Evolutionary conservation across 2,113 vertebrate species (phyloP), one percentile per base, ranked within the genome.

Genomic region (Pleuronectes platessa): DNA sequence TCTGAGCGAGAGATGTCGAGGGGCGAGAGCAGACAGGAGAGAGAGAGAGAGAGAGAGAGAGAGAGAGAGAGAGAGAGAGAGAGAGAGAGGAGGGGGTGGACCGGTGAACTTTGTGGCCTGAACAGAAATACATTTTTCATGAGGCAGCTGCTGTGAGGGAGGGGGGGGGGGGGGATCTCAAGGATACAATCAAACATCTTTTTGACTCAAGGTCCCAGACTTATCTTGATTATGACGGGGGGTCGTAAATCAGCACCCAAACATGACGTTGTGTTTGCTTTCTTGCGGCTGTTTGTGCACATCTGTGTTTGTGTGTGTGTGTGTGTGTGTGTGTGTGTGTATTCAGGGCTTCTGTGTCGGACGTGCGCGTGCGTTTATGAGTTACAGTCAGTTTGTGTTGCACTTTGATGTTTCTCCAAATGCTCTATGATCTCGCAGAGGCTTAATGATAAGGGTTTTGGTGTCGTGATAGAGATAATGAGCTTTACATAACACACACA

Each of bases 71-170:
- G 67, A 35, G 64, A 14, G 71, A 54, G 66, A 23, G 59, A 53
- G 67, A 27, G 64, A 11, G 71, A 8, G 58, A 40, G 66, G 42
- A 64, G 60, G 63, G 67, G 79, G 76, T 70, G 78, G 75, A 86
- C 69, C 79, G 67, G 67, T 91, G 85, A 92, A 92, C 90, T 83
- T 87, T 74, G 84, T 84, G 85, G 84, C 79, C 75, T 84, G 83
- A 86, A 83, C 81, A 85, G 79, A 90, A 86, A 91, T 93, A 84
- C 90, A 91, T 92, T 89, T 92, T 93, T 92, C 89, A 91, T 90
- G 88, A 90, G 71, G 82, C 86, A 86, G 85, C 78, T 87, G 82
- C 81, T 82, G 73, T 88, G 86, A 90, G 1, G 10, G 40, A 2
- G 15, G 47, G 61, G 59, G 79, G 35, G 61, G 40, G 17, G 47